Conservation (phyloP, 2,113 vertebrate species). For the Scophthalmus maximus region DNA sequence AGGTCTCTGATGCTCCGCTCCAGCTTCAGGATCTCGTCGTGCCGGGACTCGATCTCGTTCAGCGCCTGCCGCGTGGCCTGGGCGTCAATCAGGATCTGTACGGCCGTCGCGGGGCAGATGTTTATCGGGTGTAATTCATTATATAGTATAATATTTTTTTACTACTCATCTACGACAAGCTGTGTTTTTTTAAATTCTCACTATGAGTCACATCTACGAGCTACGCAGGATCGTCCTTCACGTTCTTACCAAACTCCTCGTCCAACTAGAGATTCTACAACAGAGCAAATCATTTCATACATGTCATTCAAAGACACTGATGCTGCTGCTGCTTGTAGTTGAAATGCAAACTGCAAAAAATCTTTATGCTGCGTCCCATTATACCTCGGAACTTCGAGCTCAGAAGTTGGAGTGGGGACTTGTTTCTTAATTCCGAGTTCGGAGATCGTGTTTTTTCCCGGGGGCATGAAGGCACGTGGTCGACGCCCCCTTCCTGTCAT, state of each 20-base stretch:
- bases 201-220: background rate
- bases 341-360: background rate
- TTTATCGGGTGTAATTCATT: background rate
- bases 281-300: constrained; percentile 39
- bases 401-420: too few species aligned
- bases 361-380: too few species aligned
- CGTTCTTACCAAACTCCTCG: constrained; percentile 52
- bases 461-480: too few species aligned
- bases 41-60: constrained; percentile 90
- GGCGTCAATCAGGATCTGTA: constrained; percentile 88
- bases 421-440: too few species aligned
- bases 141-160: too few species aligned
- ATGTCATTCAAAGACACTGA: background rate
- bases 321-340: background rate
- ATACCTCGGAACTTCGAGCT: too few species aligned
- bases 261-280: constrained; percentile 25
- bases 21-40: constrained; percentile 91
- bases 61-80: constrained; percentile 88
- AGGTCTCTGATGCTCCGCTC: constrained; percentile 91
- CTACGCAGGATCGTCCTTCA: background rate
- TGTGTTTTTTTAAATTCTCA: too few species aligned
- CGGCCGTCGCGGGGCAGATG: background rate
- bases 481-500: background rate
- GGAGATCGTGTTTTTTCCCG: too few species aligned
- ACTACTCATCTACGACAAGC: background rate